These are phyloP conservation scores for Vireo griseus DNA, from an alignment of 2,797 vertebrate genomes.

Conservation along the genomic window DNA sequence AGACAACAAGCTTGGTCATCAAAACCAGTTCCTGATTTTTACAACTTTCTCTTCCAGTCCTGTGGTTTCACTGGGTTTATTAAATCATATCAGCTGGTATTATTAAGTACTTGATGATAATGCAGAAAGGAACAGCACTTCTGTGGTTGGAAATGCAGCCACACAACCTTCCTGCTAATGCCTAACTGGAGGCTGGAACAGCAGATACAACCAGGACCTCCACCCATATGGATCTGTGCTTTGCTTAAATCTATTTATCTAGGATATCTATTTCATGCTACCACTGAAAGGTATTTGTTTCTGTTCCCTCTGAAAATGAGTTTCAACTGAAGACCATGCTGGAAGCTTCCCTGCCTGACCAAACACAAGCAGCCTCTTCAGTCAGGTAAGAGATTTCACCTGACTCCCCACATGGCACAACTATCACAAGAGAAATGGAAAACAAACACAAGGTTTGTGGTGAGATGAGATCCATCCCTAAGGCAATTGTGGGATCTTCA, in stretches of 20 bases:
- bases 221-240: accelerated
- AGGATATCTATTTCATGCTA: not conserved
- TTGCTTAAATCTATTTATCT: not conserved
- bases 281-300: not conserved
- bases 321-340: not conserved
- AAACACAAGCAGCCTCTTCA: not conserved
- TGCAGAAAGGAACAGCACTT: not conserved
- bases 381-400: not conserved
- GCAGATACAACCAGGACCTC: not conserved
- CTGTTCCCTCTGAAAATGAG: not conserved
- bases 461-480: not conserved
- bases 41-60: constrained; percentile 1
- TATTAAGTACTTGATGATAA: not conserved
- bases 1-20: not conserved
- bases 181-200: not conserved
- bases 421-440: not conserved
- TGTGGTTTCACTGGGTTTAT: constrained; percentile 27
- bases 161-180: not conserved
- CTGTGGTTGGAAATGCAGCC: not conserved
- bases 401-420: not conserved
- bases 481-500: not conserved
- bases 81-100: not conserved
- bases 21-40: constrained; percentile 23
- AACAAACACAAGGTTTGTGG: not conserved
- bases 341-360: not conserved